Evolutionary conservation across 2,113 vertebrate species (phyloP).

Genomic region (Uropsilus gracilis): DNA sequence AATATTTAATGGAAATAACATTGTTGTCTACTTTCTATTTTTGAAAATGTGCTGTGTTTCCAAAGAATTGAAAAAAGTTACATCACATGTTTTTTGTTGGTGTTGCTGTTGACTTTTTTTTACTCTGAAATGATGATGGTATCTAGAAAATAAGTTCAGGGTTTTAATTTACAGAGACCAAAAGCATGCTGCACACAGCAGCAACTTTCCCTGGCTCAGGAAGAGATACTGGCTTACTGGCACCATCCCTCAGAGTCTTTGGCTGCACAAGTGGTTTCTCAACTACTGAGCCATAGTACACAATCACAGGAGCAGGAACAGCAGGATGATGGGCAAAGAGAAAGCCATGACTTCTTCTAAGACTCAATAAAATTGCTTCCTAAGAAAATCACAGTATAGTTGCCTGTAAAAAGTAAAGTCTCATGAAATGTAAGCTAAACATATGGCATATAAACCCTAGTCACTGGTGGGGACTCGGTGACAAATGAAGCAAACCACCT

Average conservation of each 20-base stretch:
- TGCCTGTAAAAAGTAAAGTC: background rate
- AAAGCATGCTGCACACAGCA: background rate
- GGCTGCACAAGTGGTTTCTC: background rate
- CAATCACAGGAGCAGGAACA: background rate
- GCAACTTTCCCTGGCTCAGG: too few species aligned
- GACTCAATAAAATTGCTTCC: background rate
- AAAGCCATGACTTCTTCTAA: background rate
- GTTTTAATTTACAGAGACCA: background rate
- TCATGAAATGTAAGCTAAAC: background rate
- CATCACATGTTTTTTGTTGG: background rate
- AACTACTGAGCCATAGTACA: background rate
- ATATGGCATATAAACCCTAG: background rate
- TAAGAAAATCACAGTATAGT: background rate
- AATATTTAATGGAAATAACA: background rate
- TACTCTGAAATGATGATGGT: fast-evolving
- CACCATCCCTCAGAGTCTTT: background rate
- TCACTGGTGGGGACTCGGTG: background rate
- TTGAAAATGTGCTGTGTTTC: background rate
- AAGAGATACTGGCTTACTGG: fast-evolving
- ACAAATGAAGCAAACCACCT: background rate
- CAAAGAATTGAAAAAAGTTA: background rate
- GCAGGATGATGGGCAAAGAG: background rate
- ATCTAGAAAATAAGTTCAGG: background rate
- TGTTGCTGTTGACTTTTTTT: background rate
- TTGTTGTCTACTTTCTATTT: background rate